Evolutionary conservation across 2,888 invertebrate species (phyloP).

Genomic region (Diabrotica balteata): DNA sequence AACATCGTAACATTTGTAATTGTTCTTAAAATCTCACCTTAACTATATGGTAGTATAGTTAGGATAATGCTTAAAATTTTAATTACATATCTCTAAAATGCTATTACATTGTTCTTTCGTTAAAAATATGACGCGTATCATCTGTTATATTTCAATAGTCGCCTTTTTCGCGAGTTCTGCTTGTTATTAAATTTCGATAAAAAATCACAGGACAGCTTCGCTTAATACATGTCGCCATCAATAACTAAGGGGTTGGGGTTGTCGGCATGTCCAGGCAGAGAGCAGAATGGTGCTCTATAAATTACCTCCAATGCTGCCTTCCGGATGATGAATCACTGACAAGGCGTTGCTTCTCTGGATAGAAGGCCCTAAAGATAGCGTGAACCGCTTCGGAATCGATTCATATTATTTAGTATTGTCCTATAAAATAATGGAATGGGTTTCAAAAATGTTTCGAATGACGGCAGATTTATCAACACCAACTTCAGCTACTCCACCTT

Average conservation of each 20-base stretch:
- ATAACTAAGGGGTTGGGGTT: constrained; percentile 54
- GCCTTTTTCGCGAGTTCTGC: constrained; percentile 47
- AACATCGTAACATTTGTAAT: no score
- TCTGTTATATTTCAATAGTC: constrained; percentile 44
- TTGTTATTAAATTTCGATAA: constrained; percentile 56
- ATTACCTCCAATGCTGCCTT: constrained; percentile 40
- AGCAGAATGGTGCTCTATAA: constrained; percentile 41
- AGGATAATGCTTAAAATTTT: no score
- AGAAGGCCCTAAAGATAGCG: constrained; percentile 19
- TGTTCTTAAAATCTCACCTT: no score
- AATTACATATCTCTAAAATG: no score
- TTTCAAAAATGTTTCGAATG: no score
- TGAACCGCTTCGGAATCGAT: constrained; percentile 5
- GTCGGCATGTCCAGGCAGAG: constrained; percentile 41
- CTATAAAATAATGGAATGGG: not conserved
- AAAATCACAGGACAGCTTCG: constrained; percentile 55
- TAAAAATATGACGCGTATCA: constrained; percentile 22
- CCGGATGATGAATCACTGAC: constrained; percentile 46
- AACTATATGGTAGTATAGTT: no score
- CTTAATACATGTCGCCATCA: constrained; percentile 59
- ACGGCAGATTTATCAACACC: no score
- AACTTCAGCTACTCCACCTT: no score
- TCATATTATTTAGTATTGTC: constrained; percentile 6
- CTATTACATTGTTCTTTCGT: not conserved
- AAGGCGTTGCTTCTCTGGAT: constrained; percentile 30